Base-by-base conservation (phyloP, 2,888 invertebrate species). In the Apodemia hepburni region DNA sequence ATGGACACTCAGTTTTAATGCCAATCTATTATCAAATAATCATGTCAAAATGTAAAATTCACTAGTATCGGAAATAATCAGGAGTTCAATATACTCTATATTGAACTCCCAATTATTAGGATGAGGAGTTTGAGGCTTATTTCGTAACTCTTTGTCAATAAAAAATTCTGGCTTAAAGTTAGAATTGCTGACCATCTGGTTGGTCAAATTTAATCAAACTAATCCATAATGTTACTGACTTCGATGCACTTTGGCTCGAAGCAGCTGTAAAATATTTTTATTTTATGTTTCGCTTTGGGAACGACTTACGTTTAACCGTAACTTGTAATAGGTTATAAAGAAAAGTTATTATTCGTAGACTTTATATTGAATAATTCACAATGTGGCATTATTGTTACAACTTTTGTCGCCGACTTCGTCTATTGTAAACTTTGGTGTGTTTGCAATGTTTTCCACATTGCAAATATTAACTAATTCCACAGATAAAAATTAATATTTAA, bases 281-380 rank as follows among this genome's bases (percentile, higher is more conserved):
- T 45, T 45, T 45, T 45, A 45, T 45, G 45, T 45, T 45, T 45
- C 45, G 6, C 45, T 45, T 45, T 45, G 45, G 45, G 45, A 45
- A 45, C n/a, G 45, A n/a, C 45, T 45, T 45, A 45, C 45, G 45
- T 45, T n/a, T n/a, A 45, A n/a, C 45, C 45, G n/a, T 45, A n/a
- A 45, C n/a, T n/a, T 45, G 45, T 45, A n/a, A 45, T 45, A 45
- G 45, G 45, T 45, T 45, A n/a, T 45, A 45, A 45, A 45, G 45
- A 45, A 45, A 45, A 45, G 6, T 45, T 45, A 45, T 45, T 45
- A 45, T 6, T 1, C 7, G 11, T n/a, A 15, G n/a, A n/a, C 45
- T 45, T n/a, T 12, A 45, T n/a, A 45, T n/a, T 45, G n/a, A 45
- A 45, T 45, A 45, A 45, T n/a, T n/a, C n/a, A n/a, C 45, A 45